Percentiles rank a stretch among this genome's conserved stretches.
phyloP scores from a whole-genome alignment of 2,113 vertebrate species.

The Leucoraja erinaceus region DNA sequence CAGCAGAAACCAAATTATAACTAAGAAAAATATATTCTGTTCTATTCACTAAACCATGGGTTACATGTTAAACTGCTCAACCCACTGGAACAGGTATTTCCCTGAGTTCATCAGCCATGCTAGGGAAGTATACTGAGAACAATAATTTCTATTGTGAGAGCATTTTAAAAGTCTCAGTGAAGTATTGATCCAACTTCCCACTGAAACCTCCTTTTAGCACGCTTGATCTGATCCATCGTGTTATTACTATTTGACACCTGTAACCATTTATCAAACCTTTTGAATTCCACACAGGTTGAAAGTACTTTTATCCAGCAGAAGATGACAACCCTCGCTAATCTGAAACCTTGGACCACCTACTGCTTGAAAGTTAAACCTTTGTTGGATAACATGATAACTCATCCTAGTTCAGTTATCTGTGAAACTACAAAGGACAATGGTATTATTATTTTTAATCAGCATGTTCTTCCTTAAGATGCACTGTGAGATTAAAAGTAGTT shows the following conservation, averaged over 20 bases:
- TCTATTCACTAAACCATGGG: background rate
- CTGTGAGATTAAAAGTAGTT: background rate
- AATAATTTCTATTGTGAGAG: background rate
- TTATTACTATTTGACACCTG: background rate
- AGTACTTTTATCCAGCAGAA: background rate
- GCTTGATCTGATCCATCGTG: background rate
- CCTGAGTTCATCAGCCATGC: background rate
- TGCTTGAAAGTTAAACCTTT: conserved; percentile 27
- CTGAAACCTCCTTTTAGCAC: background rate
- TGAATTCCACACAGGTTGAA: background rate
- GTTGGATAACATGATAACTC: background rate
- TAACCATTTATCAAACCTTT: background rate
- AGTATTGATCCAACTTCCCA: background rate
- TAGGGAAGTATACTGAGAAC: background rate
- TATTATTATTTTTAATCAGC: background rate
- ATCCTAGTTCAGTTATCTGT: background rate
- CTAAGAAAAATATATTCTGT: background rate
- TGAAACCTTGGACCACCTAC: conserved; percentile 22
- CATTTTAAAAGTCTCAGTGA: background rate
- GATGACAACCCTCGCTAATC: background rate
- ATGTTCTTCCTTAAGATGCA: background rate
- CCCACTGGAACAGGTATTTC: background rate
- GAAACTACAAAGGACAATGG: conserved; percentile 28
- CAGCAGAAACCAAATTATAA: background rate
- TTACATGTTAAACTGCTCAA: background rate